Evolutionary conservation across 2,888 invertebrate species (phyloP), one percentile per base, ranked within the genome.

Genomic region (Polydrusus cervinus): DNA sequence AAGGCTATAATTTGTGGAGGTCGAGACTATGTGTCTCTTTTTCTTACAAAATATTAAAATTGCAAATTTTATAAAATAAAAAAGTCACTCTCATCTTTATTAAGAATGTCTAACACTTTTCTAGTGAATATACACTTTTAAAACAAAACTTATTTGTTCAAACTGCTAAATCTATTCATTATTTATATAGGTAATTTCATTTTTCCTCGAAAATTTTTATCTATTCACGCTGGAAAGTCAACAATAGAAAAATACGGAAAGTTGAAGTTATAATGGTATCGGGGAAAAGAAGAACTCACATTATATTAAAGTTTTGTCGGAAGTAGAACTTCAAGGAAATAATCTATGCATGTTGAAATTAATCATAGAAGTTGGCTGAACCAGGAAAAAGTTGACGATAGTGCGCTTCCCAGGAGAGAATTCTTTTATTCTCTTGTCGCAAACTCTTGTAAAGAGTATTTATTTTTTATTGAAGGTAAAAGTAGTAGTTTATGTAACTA

Each of bases 241-340:
- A 73, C 72, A 57, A 73, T 67, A 61, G 72, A 73, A 67, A 73
- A 49, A 73, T 73, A 61, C 47, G 40, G 34, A 67, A 73, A 73
- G 61, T 73, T 66, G 25, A 14, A 45, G 65, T 57, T 57, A 67
- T 60, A 73, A 34, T 38, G 71, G 47, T 43, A 71, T 65, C 55
- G 25, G 43, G 43, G 62, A 20, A 43, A 57, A 71, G 71, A 64
- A 71, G 65, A 55, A 65, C 55, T 71, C 71, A 16, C 61, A 66
- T 67, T 73, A 61, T 73, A 67, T 73, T 73, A 61, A 73, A 73
- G 67, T 73, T 73, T 73, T 65, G n/a, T 43, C 55, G 57, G 65
- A 71, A 71, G 65, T 47, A 57, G 60, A 55, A 57, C 71, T 34
- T 53, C 40, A 53, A 55, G 71, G 53, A 65, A 47, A 64, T 71